A percentile compares a stretch with the other conserved stretches of the same genome.
These are phyloP conservation scores for Clarias gariepinus DNA, from an alignment of 2,113 vertebrate species.

Conservation along the genomic window DNA sequence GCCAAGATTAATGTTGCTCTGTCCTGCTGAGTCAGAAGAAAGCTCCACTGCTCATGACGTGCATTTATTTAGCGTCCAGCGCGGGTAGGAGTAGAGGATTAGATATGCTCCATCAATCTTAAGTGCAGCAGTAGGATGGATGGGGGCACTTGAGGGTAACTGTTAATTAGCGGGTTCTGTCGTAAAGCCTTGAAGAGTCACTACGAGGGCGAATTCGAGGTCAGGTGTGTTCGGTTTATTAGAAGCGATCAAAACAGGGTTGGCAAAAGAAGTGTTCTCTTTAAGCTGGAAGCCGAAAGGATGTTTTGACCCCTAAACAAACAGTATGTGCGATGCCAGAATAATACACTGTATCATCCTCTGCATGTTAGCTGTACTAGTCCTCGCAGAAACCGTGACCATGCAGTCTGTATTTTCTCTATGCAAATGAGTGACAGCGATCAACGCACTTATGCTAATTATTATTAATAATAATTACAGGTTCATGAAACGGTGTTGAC, in stretches of 20 bases:
- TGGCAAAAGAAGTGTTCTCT: neutral
- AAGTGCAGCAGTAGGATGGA: conserved; percentile 7
- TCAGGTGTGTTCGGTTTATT: neutral
- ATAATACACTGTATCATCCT: neutral
- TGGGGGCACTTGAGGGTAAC: conserved; percentile 11
- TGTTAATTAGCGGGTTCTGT: conserved; percentile 12
- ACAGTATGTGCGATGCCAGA: neutral
- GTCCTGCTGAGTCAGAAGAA: conserved; percentile 23
- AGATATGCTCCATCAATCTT: conserved; percentile 35
- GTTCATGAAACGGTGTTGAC: neutral
- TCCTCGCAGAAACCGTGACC: neutral
- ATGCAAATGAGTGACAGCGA: neutral
- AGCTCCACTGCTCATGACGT: conserved; percentile 22
- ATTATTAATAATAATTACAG: neutral
- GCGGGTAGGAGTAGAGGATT: conserved; percentile 1
- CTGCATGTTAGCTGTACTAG: neutral
- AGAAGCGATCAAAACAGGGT: neutral
- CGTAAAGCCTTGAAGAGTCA: neutral
- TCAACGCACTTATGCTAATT: conserved; percentile 1
- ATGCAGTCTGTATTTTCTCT: neutral
- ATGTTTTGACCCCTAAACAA: neutral
- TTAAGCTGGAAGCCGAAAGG: neutral
- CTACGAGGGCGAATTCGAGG: neutral
- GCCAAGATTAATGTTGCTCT: neutral
- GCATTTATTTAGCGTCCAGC: conserved; percentile 28